Base-by-base conservation (phyloP, 2,888 invertebrate species). In the Cyaniris semiargus region DNA sequence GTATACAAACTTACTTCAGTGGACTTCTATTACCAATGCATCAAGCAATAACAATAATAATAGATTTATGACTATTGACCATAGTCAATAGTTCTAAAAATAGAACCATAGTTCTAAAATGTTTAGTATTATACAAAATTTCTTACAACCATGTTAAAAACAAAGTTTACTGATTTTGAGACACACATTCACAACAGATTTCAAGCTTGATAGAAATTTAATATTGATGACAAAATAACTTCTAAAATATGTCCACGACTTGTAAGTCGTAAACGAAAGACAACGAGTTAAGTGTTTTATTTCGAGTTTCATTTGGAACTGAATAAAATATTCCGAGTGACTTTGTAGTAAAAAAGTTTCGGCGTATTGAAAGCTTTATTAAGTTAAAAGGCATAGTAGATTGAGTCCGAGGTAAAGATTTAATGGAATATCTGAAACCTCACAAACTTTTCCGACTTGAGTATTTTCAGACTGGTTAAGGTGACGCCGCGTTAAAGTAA, bases 191-290 rank as follows among this genome's bases (percentile, higher is more conserved):
- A 53, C 48, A 18, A 4, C 48, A 15, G 15, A 48, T 10, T 38
- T 38, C 38, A 38, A 38, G 38, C 38, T 38, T 44, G 38, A 44
- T 44, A 44, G 38, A 8, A 38, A 38, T 34, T 6, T 0, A 34
- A 34, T 34, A 34, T 7, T 34, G 34, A 34, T 34, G 7, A 7
- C 34, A 34, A 34, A 34, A 34, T 6, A 34, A 34, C 7, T 7
- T 48, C 13, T 48, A 48, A 3, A 48, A 48, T 48, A 48, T 2
- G 48, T 18, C 48, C 48, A 71, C 70, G 34, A 48, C 21, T 38
- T 15, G 15, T n/a, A 27, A 48, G 48, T 75, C 38, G 58, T 58
- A 76, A 71, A 76, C n/a, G 76, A 53, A 75, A 38, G 76, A 27
- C 53, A 77, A n/a, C 34, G 70, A 70, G 6, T 23, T 13, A 21